Base-by-base conservation (phyloP, 2,797 vertebrate genomes). In the Crypturellus tataupa region DNA sequence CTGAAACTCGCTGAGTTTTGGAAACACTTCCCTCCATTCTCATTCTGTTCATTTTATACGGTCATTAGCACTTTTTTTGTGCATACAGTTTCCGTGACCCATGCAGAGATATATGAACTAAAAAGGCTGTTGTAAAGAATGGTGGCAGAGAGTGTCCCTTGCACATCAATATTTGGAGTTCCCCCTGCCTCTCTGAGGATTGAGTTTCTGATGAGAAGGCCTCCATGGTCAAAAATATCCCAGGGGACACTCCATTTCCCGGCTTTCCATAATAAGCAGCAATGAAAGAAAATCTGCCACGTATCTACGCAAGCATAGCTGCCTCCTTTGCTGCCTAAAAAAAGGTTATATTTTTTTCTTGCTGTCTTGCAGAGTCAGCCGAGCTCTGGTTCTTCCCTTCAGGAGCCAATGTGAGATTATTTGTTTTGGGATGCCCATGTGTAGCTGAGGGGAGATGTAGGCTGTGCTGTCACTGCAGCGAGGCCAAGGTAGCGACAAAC, bases 161-260 rank as follows among this genome's bases (percentile, higher is more conserved):
- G 58, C 62, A 44, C 40, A 81, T 82, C 40, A 49, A 40, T 20
- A 69, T 46, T 69, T 2, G 73, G 65, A 72, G 80, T 62, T 27
- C 8, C 47, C 39, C 44, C 51, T 82, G 49, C 31, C 27, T 64
- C 47, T 71, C 3, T 17, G 12, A 12, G 53, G 49, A 83, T 87
- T 75, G 49, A 13, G 49, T 92, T 93, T 82, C 80, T n/a, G 49
- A 72, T 80, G 62, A 91, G 80, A 40, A 60, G 40, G 16, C 14
- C 58, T 75, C 69, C 65, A 14, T 20, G 31, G 58, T 58, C 80
- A 87, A 73, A 94, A 92, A 89, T 75, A 94, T 55, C 46, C 33
- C 27, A 67, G 37, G 24, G 60, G 62, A 76, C 42, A 60, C 64
- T 21, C 37, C 40, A 40, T 47, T 95, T 90, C 80, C 84, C 67